phyloP scores from a whole-genome alignment of 2,888 invertebrate genomes.

The Ornithoptera priamus region DNA sequence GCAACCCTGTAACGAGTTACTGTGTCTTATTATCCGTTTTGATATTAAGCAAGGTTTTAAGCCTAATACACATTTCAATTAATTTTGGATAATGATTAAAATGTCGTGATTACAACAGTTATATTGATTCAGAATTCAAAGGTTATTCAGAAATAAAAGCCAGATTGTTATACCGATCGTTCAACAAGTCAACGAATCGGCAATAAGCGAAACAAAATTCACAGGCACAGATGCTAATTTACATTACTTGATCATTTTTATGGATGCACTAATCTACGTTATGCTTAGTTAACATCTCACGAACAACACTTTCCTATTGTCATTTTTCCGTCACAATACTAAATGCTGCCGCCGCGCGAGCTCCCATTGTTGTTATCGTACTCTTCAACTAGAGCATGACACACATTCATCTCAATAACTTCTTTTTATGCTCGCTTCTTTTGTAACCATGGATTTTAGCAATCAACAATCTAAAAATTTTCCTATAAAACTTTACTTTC shows the following conservation, averaged over 20 bases:
- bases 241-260: neutral
- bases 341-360: slow-evolving; percentile 24
- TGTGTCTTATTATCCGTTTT: no score
- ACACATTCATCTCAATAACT: slow-evolving; percentile 23
- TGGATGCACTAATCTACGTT: slow-evolving; percentile 17
- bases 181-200: neutral
- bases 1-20: no score
- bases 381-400: slow-evolving; percentile 25
- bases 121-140: no score
- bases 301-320: slow-evolving; percentile 24
- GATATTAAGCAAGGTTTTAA: no score
- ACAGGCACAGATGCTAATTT: neutral
- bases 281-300: slow-evolving; percentile 21
- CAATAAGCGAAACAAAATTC: neutral
- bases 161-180: neutral
- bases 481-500: neutral
- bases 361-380: slow-evolving; percentile 25
- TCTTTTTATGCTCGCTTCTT: slow-evolving; percentile 10
- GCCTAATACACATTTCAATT: no score
- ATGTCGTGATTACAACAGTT: no score
- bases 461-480: slow-evolving; percentile 4
- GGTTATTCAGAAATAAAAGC: no score
- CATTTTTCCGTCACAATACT: slow-evolving; percentile 26
- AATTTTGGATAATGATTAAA: no score
- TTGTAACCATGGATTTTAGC: slow-evolving; percentile 7